phyloP scores from a whole-genome alignment of 2,888 invertebrate species.

The Synergus japonicus region DNA sequence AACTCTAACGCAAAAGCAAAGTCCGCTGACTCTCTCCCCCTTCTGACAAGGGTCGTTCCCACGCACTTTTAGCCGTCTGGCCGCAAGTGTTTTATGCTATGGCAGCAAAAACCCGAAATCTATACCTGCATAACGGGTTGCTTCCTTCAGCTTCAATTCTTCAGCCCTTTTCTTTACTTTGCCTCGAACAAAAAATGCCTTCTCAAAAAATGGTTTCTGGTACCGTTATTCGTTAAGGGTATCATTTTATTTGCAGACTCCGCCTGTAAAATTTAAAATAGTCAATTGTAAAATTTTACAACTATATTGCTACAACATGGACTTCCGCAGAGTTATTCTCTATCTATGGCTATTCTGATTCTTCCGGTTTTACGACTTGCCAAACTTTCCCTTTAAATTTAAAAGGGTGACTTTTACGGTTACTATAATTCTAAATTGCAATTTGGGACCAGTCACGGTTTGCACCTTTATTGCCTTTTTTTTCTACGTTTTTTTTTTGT shows the following conservation, averaged over 20 bases:
- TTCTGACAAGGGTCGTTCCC: conserved; percentile 28
- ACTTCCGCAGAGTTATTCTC: not conserved
- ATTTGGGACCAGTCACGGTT: not conserved
- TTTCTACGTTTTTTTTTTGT: not conserved
- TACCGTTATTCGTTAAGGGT: conserved; percentile 26
- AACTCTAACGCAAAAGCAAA: conserved; percentile 19
- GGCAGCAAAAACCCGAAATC: conserved; percentile 7
- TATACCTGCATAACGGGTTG: conserved; percentile 32
- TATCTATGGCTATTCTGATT: not conserved
- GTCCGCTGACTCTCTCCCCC: conserved; percentile 26
- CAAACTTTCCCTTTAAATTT: conserved; percentile 17
- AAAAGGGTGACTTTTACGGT: conserved; percentile 23
- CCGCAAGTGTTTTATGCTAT: conserved; percentile 19
- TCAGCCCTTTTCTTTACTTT: conserved; percentile 9
- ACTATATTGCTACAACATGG: not conserved
- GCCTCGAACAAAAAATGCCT: not conserved
- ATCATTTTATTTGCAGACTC: conserved; percentile 25
- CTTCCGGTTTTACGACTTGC: conserved; percentile 15
- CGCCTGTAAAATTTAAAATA: not conserved
- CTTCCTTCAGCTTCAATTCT: conserved; percentile 14
- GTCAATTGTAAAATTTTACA: not conserved
- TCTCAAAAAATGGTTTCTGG: conserved; percentile 19
- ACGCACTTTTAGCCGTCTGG: conserved; percentile 19
- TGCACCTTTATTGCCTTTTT: not conserved
- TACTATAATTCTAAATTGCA: not conserved